These are phyloP conservation scores for Psittacula derbiana DNA, from an alignment of 2,797 vertebrate genomes.

Conservation along the genomic window DNA sequence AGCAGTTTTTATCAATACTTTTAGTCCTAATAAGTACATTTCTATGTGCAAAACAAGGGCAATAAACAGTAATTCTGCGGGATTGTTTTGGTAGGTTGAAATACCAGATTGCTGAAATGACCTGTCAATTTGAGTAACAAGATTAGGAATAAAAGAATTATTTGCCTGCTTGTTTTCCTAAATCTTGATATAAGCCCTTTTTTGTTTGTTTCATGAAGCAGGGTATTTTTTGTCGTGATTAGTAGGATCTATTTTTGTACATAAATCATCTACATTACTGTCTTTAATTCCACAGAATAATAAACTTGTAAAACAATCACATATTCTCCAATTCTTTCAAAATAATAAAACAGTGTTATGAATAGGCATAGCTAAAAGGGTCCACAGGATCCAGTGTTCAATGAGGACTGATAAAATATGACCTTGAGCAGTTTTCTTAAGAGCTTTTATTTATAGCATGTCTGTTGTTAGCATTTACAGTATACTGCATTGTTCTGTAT, in stretches of 20 bases:
- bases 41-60: background rate
- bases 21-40: background rate
- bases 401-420: constrained; percentile 8
- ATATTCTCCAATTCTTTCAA: background rate
- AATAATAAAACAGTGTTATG: background rate
- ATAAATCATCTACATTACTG: background rate
- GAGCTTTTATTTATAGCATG: constrained; percentile 49
- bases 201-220: background rate
- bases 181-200: background rate
- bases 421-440: constrained; percentile 30
- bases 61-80: background rate
- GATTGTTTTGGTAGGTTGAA: background rate
- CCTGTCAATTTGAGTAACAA: background rate
- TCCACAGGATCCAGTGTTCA: background rate
- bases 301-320: background rate
- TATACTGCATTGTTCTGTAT: constrained; percentile 21
- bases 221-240: background rate
- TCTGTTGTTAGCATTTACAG: constrained; percentile 25
- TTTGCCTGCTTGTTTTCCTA: background rate
- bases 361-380: background rate
- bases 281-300: background rate
- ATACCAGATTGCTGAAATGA: background rate
- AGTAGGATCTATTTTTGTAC: background rate
- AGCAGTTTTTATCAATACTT: background rate
- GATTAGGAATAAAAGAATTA: background rate